Evolutionary conservation across 1,140 invertebrate species (phyloP).

Genomic region (Drosophila burlai): DNA sequence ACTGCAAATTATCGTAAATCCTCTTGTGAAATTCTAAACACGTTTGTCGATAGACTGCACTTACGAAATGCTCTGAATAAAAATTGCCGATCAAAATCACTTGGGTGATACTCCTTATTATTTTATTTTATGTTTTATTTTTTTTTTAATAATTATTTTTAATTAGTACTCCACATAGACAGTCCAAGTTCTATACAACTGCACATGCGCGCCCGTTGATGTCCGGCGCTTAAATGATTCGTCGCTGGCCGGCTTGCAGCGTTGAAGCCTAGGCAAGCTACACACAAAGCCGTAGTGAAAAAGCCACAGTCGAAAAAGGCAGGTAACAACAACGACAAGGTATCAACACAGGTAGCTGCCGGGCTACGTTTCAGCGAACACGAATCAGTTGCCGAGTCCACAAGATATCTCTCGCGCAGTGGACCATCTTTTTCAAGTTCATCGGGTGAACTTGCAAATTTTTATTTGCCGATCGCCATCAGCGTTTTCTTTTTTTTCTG

Average conservation of each 20-base stretch:
- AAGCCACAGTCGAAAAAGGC: slow-evolving; percentile 14
- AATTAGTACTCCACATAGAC: slow-evolving; percentile 8
- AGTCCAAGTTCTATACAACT: slow-evolving; percentile 10
- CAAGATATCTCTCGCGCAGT: slow-evolving; percentile 22
- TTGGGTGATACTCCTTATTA: background rate
- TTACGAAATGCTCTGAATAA: slow-evolving; percentile 54
- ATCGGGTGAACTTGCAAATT: slow-evolving; percentile 74
- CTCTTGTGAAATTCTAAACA: slow-evolving; percentile 74
- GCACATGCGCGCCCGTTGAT: slow-evolving; percentile 75
- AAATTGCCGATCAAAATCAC: slow-evolving; percentile 1
- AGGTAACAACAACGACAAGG: slow-evolving; percentile 19
- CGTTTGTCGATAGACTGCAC: slow-evolving; percentile 68
- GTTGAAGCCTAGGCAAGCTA: slow-evolving; percentile 60
- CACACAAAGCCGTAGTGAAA: slow-evolving; percentile 4
- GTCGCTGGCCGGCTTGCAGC: slow-evolving; percentile 56
- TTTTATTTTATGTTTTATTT: background rate
- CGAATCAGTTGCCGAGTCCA: slow-evolving; percentile 26
- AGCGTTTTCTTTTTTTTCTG: background rate
- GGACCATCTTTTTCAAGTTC: slow-evolving; percentile 67
- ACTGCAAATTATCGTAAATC: slow-evolving; percentile 4
- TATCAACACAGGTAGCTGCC: slow-evolving; percentile 65
- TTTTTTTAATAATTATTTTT: background rate
- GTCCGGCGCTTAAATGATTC: slow-evolving; percentile 68
- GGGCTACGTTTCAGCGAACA: slow-evolving; percentile 64
- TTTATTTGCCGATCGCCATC: slow-evolving; percentile 36